Percentiles rank a stretch among this genome's conserved stretches.
Conservation (phyloP, 2,797 vertebrate genomes). For the Natrix natrix region DNA sequence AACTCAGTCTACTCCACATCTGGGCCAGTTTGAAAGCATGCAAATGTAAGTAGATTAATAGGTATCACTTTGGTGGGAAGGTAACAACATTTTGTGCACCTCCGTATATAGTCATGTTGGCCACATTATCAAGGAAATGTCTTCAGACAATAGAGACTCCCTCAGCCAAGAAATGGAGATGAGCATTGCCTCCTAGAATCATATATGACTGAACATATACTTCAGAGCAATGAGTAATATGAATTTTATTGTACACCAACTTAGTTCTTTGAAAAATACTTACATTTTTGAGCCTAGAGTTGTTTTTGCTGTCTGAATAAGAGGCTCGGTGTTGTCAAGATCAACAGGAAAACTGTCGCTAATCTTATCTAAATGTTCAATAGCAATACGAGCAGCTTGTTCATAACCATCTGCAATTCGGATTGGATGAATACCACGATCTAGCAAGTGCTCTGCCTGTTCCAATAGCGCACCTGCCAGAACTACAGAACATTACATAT, state of each 20-base stretch:
- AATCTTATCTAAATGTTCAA: conserved; percentile 88
- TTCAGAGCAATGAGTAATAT: fast-evolving
- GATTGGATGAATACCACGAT: conserved; percentile 95
- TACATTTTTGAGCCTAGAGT: conserved; percentile 98
- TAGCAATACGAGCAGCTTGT: conserved; percentile 88
- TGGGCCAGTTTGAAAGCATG: neutral
- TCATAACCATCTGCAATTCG: conserved; percentile 95
- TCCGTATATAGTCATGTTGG: neutral
- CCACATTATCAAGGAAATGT: neutral
- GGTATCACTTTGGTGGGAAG: neutral
- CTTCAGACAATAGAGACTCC: neutral
- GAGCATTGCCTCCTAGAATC: neutral
- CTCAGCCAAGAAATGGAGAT: neutral
- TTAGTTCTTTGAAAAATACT: conserved; percentile 53
- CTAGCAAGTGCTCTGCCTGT: conserved; percentile 91
- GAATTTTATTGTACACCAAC: fast-evolving
- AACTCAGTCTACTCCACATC: neutral
- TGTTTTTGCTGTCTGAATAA: conserved; percentile 96
- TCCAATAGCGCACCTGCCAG: conserved; percentile 92
- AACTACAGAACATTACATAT: conserved; percentile 69
- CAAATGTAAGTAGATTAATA: neutral
- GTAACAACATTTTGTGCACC: neutral
- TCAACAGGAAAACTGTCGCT: conserved; percentile 89
- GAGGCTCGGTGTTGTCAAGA: conserved; percentile 83
- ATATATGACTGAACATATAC: neutral